These are phyloP conservation scores for Drosophila peninsularis DNA, from an alignment of 2,888 invertebrate genomes.

Conservation along the genomic window DNA sequence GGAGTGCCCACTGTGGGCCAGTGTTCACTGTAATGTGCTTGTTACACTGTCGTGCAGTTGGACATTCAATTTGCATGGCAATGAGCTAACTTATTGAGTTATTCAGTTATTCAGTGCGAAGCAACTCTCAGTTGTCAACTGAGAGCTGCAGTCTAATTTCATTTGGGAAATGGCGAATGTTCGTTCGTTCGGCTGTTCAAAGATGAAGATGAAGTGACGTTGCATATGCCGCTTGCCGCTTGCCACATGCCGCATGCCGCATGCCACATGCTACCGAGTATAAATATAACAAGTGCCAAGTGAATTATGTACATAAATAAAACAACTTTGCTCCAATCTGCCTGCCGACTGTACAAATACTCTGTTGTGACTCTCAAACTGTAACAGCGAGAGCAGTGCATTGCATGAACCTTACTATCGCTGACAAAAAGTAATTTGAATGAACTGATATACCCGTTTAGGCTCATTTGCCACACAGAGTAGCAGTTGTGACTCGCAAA, in stretches of 20 bases:
- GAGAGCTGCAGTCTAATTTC: conserved; percentile 55
- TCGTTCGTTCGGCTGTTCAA: conserved; percentile 11
- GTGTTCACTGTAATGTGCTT: not conserved
- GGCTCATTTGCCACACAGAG: too few species aligned
- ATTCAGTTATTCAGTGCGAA: conserved; percentile 47
- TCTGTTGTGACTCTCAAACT: not conserved
- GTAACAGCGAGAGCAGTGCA: not conserved
- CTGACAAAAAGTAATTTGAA: too few species aligned
- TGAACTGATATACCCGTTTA: not conserved
- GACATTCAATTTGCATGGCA: conserved; percentile 61
- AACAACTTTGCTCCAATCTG: conserved; percentile 11
- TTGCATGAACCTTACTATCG: too few species aligned
- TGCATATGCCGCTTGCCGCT: conserved; percentile 41
- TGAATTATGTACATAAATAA: conserved; percentile 78
- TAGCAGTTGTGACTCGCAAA: too few species aligned
- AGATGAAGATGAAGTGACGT: conserved; percentile 65
- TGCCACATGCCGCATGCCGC: conserved; percentile 36
- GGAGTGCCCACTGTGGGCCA: not conserved
- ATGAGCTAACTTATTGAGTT: conserved; percentile 58
- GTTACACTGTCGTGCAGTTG: conserved; percentile 19
- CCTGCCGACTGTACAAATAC: conserved; percentile 2
- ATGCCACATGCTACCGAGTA: conserved; percentile 60
- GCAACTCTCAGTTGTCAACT: conserved; percentile 13
- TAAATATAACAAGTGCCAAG: conserved; percentile 80
- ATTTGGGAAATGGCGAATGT: conserved; percentile 45